Conservation (phyloP, 2,797 vertebrate species). For the Phrynocephalus forsythii region DNA sequence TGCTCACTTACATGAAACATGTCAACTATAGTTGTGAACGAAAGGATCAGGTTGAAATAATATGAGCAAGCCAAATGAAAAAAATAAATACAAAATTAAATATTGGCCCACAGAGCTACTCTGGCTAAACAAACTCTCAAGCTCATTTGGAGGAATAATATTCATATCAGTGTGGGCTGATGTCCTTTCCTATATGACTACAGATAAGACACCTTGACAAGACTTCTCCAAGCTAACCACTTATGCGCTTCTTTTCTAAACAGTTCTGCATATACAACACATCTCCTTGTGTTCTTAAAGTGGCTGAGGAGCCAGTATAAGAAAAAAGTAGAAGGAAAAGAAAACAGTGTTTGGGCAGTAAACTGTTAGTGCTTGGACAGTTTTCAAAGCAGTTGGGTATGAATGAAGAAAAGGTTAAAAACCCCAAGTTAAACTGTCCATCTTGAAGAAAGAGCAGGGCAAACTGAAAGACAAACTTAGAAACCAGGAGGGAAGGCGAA, state of each 20-base stretch:
- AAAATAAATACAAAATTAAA: neutral
- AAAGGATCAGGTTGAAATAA: neutral
- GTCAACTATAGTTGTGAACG: neutral
- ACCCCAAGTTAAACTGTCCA: neutral
- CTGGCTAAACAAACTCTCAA: neutral
- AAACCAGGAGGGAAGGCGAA: neutral
- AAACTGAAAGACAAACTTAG: neutral
- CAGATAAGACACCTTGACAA: neutral
- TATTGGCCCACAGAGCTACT: neutral
- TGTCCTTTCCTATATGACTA: neutral
- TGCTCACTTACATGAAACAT: neutral
- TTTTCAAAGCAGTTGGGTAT: conserved; percentile 2
- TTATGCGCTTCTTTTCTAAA: neutral
- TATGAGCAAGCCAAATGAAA: neutral
- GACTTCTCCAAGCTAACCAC: neutral
- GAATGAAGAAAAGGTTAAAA: neutral
- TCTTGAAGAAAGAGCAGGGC: neutral
- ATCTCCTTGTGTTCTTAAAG: neutral
- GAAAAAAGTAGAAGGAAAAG: neutral
- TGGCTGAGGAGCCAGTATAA: neutral
- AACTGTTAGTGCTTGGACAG: neutral
- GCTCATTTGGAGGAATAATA: neutral
- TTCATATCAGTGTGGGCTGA: neutral
- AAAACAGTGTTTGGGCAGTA: too few species aligned
- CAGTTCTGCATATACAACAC: neutral